Base-by-base conservation (phyloP, 2,113 vertebrate genomes). In the Oreocharis arfaki region DNA sequence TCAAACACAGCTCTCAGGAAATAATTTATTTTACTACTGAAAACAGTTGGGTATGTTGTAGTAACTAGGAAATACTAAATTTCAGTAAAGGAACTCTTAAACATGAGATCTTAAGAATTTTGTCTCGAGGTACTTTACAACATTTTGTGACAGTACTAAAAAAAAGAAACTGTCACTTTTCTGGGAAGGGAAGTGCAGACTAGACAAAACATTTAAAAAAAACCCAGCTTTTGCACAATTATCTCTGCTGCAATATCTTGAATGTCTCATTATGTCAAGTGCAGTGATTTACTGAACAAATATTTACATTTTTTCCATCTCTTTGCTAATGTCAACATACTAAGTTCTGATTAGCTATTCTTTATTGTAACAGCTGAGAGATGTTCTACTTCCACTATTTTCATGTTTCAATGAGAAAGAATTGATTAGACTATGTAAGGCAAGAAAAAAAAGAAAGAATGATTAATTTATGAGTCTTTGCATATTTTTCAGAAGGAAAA, bases 241-340 rank as follows among this genome's bases (percentile, higher is more conserved):
- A 81, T 91, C 30, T 65, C 65, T 88, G n/a, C 52, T 88, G 50
- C 27, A 44, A 50, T 60, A 10, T 77, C 91, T 89, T 87, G 70
- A 89, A 87, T 75, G 44, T 65, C 60, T 96, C 77, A 92, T 95
- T 92, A 85, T 96, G 57, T 95, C 81, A 96, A 96, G 83, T 84
- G 76, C 42, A 84, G 49, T 65, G 46, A 96, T 89, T 94, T 95
- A 80, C 76, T 77, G 80, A 96, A 83, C 67, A 96, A 96, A 92
- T 95, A 96, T 97, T 97, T 95, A 86, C 76, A 83, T 37, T 91
- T 94, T 90, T 86, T 84, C 68, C 63, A 32, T 90, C 50, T 87
- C 59, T 95, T 69, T 89, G 57, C 74, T 91, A 88, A 92, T 6
- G 15, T 61, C 73, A 76, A 57, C 67, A 83, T 74, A 89, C 83